Evolutionary conservation across 2,888 invertebrate species (phyloP), one percentile per base, ranked within the genome.

Genomic region (Noctua pronuba): DNA sequence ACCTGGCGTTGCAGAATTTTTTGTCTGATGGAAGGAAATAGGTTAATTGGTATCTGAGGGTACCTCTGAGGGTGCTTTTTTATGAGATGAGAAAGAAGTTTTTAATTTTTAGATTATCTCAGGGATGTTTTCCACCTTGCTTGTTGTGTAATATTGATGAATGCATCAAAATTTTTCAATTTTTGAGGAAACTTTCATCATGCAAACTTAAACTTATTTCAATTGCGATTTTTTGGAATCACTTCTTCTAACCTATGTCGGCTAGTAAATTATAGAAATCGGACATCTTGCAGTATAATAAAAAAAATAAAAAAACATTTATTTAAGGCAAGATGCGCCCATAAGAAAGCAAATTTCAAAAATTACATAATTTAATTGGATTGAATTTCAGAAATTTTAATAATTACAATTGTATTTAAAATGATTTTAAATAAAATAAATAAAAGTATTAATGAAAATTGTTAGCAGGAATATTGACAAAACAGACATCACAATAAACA

Each of bases 1-100:
- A 80, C 78, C 77, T 77, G 28, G 66, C 64, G 16, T 24, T 71
- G 28, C 16, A 13, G 28, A 77, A 76, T 76, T 49, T 49, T 72
- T 83, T 65, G 24, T 55, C n/a, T 64, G 69, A 67, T 72, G 28
- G 44, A 60, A 68, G 58, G 35, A n/a, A 16, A 31, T n/a, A 70
- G 35, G 24, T 31, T 62, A 41, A 49, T 49, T 24, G 41, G 16
- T 72, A 11, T 28, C 4, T 28, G 13, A 18, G 28, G 5, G 16
- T 13, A 28, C n/a, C n/a, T n/a, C n/a, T n/a, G n/a, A n/a, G n/a
- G n/a, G 4, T 7, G 16, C 24, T 44, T 49, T 49, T 60, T 10
- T 5, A 21, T n/a, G 1, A 28, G 4, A 11, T 58, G 35, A 28
- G 18, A 28, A 18, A 2, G 8, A 28, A 35, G 24, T 35, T 62